Evolutionary conservation across 2,797 vertebrate species (phyloP).

Genomic region (Acanthurus tractus): DNA sequence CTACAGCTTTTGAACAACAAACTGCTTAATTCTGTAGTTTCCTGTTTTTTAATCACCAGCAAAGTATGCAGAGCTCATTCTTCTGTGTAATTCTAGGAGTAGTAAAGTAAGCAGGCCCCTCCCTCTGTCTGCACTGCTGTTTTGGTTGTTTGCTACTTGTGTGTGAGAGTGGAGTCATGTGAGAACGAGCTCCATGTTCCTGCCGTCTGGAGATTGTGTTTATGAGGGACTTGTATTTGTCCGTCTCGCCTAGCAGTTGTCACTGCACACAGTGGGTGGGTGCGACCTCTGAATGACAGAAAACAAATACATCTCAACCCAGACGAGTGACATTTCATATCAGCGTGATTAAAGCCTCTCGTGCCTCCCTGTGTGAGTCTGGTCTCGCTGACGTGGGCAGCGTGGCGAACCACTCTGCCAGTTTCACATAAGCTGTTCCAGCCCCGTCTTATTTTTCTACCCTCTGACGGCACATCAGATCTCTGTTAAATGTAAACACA

Average conservation of each 20-base stretch:
- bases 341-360: constrained; percentile 47
- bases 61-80: constrained; percentile 40
- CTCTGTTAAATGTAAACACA: constrained; percentile 68
- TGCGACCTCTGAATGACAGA: constrained; percentile 57
- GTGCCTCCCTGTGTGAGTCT: neutral
- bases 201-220: constrained; percentile 64
- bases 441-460: constrained; percentile 26
- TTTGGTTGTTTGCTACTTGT: constrained; percentile 55
- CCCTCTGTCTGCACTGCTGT: constrained; percentile 25
- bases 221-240: constrained; percentile 47
- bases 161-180: constrained; percentile 64
- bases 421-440: constrained; percentile 43
- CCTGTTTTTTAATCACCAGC: constrained; percentile 59
- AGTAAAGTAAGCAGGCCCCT: constrained; percentile 13
- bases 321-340: constrained; percentile 66
- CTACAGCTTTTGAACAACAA: constrained; percentile 51
- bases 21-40: constrained; percentile 57
- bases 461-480: constrained; percentile 41
- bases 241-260: constrained; percentile 65
- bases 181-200: constrained; percentile 56
- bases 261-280: constrained; percentile 63
- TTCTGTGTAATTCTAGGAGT: constrained; percentile 22
- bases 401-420: constrained; percentile 25
- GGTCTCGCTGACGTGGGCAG: constrained; percentile 36
- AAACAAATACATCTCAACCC: constrained; percentile 69